Base-by-base conservation (phyloP, 2,888 invertebrate species). In the Eledone cirrhosa region DNA sequence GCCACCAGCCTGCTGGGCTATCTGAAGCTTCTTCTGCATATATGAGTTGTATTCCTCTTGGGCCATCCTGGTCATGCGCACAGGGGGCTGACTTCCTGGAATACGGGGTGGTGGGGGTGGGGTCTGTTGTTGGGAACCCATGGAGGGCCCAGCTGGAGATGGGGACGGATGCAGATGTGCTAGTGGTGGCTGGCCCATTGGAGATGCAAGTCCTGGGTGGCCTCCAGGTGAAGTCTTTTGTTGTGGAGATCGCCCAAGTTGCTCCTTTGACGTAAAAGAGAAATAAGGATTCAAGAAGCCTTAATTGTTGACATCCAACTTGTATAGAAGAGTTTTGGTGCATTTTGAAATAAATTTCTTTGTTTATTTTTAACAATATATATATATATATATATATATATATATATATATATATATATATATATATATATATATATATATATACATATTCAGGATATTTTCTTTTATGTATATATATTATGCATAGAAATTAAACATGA, bases 11-110 rank as follows among this genome's bases (percentile, higher is more conserved):
- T 80, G 83, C 65, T 77, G 83, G 65, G 82, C 79, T 81, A 86
- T 85, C 14, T 88, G 83, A 19, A 90, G 82, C 41, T 89, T 81
- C 72, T 86, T 85, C 83, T 89, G 89, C 87, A 90, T 88, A 82
- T 89, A 90, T 11, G 82, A 83, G 77, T 90, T 90, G 83, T 90
- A 90, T 81, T 90, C 90, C 82, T 88, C 89, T 31, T 89, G 80
- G 67, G 85, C 87, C 8, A 82, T 83, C 3, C 85, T 82, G 14
- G 87, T 86, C 72, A 88, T 84, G 22, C 88, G 80, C 27, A 84
- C 84, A 48, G 87, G 82, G 33, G 81, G 82, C 33, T 79, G 82
- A 14, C 78, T 79, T 11, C 84, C 84, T 31, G 84, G 81, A 33
- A 83, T 81, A 24, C 81, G 59, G 3, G 85, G 84, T n/a, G 86